Base-by-base conservation (phyloP, 2,797 vertebrate genomes). In the Thaleichthys pacificus region DNA sequence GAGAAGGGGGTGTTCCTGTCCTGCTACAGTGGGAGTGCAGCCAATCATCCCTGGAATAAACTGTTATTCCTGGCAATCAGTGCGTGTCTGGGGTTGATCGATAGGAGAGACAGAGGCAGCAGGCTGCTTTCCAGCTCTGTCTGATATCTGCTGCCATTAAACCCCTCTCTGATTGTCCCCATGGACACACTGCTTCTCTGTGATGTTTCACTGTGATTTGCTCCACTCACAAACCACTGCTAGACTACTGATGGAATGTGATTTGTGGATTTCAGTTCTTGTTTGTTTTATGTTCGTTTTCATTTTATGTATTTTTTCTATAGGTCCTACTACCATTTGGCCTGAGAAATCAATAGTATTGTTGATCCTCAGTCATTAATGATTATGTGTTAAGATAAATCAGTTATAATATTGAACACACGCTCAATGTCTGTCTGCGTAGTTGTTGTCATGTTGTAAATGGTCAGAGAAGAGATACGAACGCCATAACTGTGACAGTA, bases 11-110 rank as follows among this genome's bases (percentile, higher is more conserved):
- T n/a, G 3, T 54, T 35, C 4, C 82, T 77, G 65, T 82, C 68
- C 62, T 67, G 70, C 73, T 84, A 84, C 75, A 64, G 76, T 54
- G 65, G 77, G 75, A 81, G 66, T 67, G 47, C 47, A 67, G 61
- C 54, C 61, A 86, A 86, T 89, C 85, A 86, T 78, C 77, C 81
- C 77, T 84, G 85, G 81, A 88, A 85, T 83, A 85, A 88, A 74
- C 83, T 68, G 69, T 76, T 78, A 54, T 89, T 86, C 77, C 81
- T 80, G 80, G 80, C 80, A 87, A 87, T 88, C 84, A 81, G 66
- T 73, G 30, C 8, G 74, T 75, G 57, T 79, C 80, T 56, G 42
- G 61, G 77, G 76, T 81, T 83, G 86, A 91, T 90, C 89, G 82
- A 90, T 90, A 82, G 71, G 69, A 84, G 80, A 82, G 84, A 84